Base-by-base conservation (phyloP, 2,113 vertebrate species). In the Pyrgilauda ruficollis region DNA sequence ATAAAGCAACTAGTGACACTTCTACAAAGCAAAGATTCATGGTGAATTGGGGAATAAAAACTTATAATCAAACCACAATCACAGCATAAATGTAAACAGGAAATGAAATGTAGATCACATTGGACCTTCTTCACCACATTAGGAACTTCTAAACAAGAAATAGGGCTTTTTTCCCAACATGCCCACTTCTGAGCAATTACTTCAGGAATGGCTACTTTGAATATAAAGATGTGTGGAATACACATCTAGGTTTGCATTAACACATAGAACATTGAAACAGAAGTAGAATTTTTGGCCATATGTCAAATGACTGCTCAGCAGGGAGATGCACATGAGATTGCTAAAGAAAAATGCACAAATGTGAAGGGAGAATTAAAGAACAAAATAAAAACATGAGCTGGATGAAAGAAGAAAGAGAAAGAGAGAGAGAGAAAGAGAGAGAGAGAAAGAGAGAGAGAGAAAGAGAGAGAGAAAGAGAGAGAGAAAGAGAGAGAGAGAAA, bases 11-110 rank as follows among this genome's bases (percentile, higher is more conserved):
- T 83, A 49, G 66, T 35, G 44, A 90, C 19, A 64, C 13, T 58
- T 79, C 73, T 86, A 91, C 39, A 87, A 75, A 93, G 72, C 13
- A 81, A 84, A 97, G 68, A 64, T 80, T 58, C 43, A 63, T 24
- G 53, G 63, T 14, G 53, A 64, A 84, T 27, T 79, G 55, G 33
- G 39, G 90, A 84, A 33, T 44, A 87, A 73, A 92, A 93, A 30
- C 7, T 50, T 61, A 67, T 22, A 37, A 21, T 23, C 52, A 26
- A 13, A 7, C 20, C 44, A 50, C 6, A 68, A 61, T 66, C 50
- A 90, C 84, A 64, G 53, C 43, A 35, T 31, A 82, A 56, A 66
- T 28, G 28, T 61, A 70, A 80, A 59, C 8, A 64, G 23, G 49
- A 89, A 92, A 41, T 41, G 24, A 90, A 77, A 78, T 0, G 10